Evolutionary conservation across 2,888 invertebrate genomes (phyloP), one percentile per base, ranked within the genome.

Genomic region (Leucoma salicis): DNA sequence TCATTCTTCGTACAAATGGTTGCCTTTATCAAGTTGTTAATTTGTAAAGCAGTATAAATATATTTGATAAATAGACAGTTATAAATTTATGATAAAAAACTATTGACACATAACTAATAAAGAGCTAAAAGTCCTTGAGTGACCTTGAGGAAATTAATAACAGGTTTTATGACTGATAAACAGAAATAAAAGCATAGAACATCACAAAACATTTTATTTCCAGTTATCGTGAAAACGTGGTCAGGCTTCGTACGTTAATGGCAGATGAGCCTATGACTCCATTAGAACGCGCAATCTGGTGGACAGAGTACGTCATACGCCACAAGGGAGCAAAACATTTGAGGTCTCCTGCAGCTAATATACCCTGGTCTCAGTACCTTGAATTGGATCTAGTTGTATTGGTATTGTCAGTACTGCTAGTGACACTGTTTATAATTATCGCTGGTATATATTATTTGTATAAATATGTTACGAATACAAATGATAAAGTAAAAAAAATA

Each of bases 291-390:
- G 82, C 84, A 0, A 61, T 87, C 10, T 87, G 85, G 84, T 89
- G 88, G 88, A 81, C 75, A n/a, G 90, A 90, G 54, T 75, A 90
- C 54, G 76, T 88, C 1, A 46, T 87, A 14, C 65, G 84, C 2
- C 78, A 86, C 46, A 67, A 74, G 8, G 81, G 86, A 0, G 78
- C 83, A 0, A 57, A 42, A 14, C 85, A 88, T 46, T 63, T 89
- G 2, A 72, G 78, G 7, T 66, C 81, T 13, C 80, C 82, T 0
- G 57, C 64, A 2, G 72, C 72, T 24, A 67, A 71, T 43, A 63
- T 75, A 24, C 34, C 66, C 2, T 66, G 64, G 65, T 3, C 48
- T 0, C 34, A 72, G 14, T 73, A 66, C 15, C 38, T 66, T 0
- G 68, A 74, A 36, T 14, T 78, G 1, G 61, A 76, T 50, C 47